These are phyloP conservation scores for Phengaris alcon DNA, from an alignment of 2,888 invertebrate species.

Conservation along the genomic window DNA sequence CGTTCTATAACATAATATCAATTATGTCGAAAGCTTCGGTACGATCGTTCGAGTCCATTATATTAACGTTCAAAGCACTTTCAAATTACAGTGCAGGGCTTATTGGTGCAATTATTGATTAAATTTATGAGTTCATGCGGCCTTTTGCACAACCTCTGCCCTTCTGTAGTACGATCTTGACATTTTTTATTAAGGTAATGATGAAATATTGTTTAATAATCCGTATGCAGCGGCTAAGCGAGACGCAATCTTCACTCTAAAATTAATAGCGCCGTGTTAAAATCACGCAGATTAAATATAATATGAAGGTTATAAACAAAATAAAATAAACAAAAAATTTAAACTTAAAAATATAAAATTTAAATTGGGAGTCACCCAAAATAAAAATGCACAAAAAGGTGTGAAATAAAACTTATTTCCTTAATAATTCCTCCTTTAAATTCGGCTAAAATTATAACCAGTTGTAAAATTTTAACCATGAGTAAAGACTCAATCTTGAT, in stretches of 20 bases:
- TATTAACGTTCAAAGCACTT: constrained; percentile 21
- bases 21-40: not conserved
- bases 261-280: constrained; percentile 17
- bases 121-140: constrained; percentile 29
- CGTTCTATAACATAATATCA: not conserved
- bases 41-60: not conserved
- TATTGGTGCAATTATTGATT: constrained; percentile 15
- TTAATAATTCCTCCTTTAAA: too few species aligned
- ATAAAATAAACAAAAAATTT: too few species aligned
- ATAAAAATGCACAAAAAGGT: too few species aligned
- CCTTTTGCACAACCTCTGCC: constrained; percentile 47
- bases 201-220: constrained; percentile 47
- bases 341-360: too few species aligned
- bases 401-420: too few species aligned
- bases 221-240: constrained; percentile 30
- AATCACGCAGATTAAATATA: not conserved
- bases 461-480: too few species aligned
- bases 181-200: constrained; percentile 52
- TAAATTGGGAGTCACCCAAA: too few species aligned
- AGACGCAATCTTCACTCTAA: constrained; percentile 17
- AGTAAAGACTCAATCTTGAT: too few species aligned
- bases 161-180: constrained; percentile 62
- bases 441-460: too few species aligned
- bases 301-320: not conserved
- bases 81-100: constrained; percentile 27